Base-by-base conservation (phyloP, 2,797 vertebrate genomes). In the Lagocephalus sceleratus region DNA sequence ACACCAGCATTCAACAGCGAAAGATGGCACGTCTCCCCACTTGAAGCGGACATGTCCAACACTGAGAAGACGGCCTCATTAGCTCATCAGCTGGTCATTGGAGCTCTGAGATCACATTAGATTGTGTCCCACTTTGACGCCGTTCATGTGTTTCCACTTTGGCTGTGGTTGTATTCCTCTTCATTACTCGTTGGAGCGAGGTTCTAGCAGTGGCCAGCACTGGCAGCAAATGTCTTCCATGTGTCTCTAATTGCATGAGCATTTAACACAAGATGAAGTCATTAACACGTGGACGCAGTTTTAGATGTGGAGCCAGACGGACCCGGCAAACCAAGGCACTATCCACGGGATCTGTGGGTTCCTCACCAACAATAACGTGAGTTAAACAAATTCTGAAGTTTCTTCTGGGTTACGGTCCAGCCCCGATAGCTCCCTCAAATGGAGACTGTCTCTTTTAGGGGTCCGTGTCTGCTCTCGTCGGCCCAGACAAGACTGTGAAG, bases 111-210 rank as follows among this genome's bases (percentile, higher is more conserved):
- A 71, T 60, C 70, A 47, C 50, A 56, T 63, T 66, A 61, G 49
- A 73, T 57, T 59, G 60, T 40, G 60, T 60, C 72, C 51, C 63
- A 68, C 64, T 59, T 56, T 51, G 40, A 71, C 71, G 75, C 67
- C 53, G 25, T 29, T 80, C 76, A 85, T 86, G 40, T 90, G 89
- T 85, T 90, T 90, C 87, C 86, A 90, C 85, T 90, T 89, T 84
- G 20, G 45, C 76, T 60, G 66, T 77, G 84, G 85, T 87, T 86
- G 80, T 86, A 67, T 86, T 88, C 75, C 83, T 86, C 83, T 85
- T 87, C 85, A 84, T 89, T 85, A 87, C 80, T 87, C 82, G 87
- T 76, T 80, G 70, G 60, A 78, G 82, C 77, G 47, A 66, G 70
- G 82, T 26, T 68, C 81, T 71, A 73, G 82, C 81, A 78, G 72